Evolutionary conservation across 2,797 vertebrate genomes (phyloP).

Genomic region (Lates japonicus): DNA sequence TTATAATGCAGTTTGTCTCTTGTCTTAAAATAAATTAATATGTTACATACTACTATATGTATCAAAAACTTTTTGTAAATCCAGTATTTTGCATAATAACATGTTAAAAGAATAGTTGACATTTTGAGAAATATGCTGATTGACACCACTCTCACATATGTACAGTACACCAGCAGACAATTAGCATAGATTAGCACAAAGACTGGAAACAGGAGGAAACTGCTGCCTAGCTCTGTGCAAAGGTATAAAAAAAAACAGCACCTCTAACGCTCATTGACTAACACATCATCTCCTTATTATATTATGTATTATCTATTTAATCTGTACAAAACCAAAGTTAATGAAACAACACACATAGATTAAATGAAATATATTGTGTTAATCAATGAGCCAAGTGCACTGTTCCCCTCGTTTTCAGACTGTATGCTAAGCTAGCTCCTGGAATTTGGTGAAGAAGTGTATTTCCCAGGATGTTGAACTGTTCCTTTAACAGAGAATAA

Average conservation of each 20-base stretch:
- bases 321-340: too few species aligned
- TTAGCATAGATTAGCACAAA: background rate
- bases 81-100: background rate
- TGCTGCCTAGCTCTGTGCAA: background rate
- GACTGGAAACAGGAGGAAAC: background rate
- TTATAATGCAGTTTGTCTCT: background rate
- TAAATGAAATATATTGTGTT: background rate
- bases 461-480: conserved; percentile 18
- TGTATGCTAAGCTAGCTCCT: background rate
- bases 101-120: background rate
- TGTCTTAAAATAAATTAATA: background rate
- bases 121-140: conserved; percentile 4
- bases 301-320: background rate
- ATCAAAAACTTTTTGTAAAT: background rate
- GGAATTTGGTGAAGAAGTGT: background rate
- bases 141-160: background rate
- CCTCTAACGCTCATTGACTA: too few species aligned
- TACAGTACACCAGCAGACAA: background rate
- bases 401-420: background rate
- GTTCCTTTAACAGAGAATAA: background rate
- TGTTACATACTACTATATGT: background rate
- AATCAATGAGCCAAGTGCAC: background rate
- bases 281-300: background rate
- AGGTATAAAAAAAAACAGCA: background rate
- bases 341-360: too few species aligned